These are phyloP conservation scores for Periophthalmus magnuspinnatus DNA, from an alignment of 2,797 vertebrate genomes.

Conservation along the genomic window DNA sequence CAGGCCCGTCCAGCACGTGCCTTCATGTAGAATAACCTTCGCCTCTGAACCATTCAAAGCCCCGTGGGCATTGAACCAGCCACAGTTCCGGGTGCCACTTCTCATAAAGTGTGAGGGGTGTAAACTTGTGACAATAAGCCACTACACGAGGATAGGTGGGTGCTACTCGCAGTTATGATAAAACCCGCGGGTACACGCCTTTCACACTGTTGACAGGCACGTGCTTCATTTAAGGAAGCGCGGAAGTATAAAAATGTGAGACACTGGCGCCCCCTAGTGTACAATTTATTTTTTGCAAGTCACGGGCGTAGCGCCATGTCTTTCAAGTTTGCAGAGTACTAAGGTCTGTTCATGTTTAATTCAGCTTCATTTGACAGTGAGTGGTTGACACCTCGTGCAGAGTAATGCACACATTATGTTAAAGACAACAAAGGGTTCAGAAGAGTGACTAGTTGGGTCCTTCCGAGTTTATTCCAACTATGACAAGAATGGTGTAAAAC, in stretches of 20 bases:
- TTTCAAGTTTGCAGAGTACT: neutral
- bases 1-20: neutral
- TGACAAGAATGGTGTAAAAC: conserved; percentile 5
- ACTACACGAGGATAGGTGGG: neutral
- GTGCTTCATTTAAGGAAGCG: conserved; percentile 9
- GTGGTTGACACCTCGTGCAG: neutral
- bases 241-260: neutral
- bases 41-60: neutral
- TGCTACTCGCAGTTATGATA: neutral
- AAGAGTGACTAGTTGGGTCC: neutral
- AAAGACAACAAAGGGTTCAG: neutral
- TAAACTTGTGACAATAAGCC: neutral
- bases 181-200: neutral
- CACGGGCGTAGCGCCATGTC: neutral
- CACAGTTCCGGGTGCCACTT: too few relatives aligned
- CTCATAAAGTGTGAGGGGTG: neutral
- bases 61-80: neutral
- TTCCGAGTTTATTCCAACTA: conserved; percentile 8
- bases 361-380: neutral
- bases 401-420: neutral
- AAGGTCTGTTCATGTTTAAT: neutral
- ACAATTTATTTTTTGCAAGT: neutral
- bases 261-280: conserved; percentile 39
- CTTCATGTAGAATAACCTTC: neutral
- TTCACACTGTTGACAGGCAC: neutral